Percentiles rank a stretch among this genome's conserved stretches.
phyloP scores from a whole-genome alignment of 2,797 vertebrate species.

The Hippopotamyrus pictus region DNA sequence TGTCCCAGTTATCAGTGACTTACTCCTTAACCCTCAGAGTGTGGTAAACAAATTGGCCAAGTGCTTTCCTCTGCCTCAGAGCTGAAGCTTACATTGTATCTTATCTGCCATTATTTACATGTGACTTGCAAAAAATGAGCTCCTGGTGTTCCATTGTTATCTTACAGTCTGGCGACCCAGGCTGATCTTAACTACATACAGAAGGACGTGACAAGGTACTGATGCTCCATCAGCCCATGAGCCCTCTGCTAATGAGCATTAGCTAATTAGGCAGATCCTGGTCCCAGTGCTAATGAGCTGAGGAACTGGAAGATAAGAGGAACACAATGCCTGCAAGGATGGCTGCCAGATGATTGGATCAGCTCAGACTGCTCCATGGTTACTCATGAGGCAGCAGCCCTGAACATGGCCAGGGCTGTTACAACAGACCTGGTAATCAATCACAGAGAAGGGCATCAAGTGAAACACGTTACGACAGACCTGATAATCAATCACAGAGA shows the following conservation, averaged over 20 bases:
- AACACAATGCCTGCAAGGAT: background rate
- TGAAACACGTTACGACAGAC: background rate
- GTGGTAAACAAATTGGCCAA: background rate
- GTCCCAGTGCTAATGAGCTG: constrained; percentile 5
- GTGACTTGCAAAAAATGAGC: background rate
- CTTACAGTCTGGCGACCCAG: background rate
- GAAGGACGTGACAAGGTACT: background rate
- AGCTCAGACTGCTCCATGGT: background rate
- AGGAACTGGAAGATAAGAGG: background rate
- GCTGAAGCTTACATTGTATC: background rate
- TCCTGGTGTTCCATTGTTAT: background rate
- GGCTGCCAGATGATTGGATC: background rate
- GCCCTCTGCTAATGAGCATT: background rate
- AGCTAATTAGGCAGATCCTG: background rate
- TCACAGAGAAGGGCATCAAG: background rate
- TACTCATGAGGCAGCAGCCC: background rate
- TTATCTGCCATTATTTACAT: background rate
- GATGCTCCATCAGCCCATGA: background rate
- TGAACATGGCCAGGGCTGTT: background rate
- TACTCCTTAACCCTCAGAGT: background rate
- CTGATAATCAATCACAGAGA: background rate
- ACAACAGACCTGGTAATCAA: background rate
- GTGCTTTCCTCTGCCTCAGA: background rate
- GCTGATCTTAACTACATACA: background rate
- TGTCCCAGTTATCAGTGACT: background rate